A percentile compares a stretch with the other conserved stretches of the same genome.
Evolutionary conservation across 2,888 invertebrate species (phyloP).

Genomic region (Lithophane ornitopus): DNA sequence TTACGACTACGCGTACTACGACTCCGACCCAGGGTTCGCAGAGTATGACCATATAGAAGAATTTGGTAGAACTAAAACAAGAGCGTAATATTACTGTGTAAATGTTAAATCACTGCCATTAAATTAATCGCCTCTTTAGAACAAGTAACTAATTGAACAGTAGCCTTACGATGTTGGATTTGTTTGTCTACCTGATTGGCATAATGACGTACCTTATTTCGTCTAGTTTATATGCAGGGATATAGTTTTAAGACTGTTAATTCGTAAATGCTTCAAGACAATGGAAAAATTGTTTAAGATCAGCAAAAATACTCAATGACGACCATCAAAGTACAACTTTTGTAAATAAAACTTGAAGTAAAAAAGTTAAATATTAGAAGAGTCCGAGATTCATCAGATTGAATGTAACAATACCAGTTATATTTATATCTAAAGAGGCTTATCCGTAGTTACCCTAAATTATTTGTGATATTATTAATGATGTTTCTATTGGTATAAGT

Average conservation of each 20-base stretch:
- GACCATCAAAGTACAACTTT: conserved; percentile 60
- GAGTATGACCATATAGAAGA: conserved; percentile 92
- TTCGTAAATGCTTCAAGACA: conserved; percentile 5
- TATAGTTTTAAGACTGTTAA: conserved; percentile 39
- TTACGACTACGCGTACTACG: conserved; percentile 97
- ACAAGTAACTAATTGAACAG: conserved; percentile 43
- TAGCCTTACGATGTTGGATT: conserved; percentile 42
- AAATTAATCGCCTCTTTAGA: conserved; percentile 87
- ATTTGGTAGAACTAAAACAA: conserved; percentile 91
- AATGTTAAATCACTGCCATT: conserved; percentile 84
- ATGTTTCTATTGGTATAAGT: conserved; percentile 73
- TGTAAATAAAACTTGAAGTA: conserved; percentile 63
- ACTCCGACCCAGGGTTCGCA: conserved; percentile 91
- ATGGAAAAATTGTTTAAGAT: conserved; percentile 8
- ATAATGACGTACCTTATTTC: conserved; percentile 26
- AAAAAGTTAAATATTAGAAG: conserved; percentile 55
- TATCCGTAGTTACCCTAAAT: conserved; percentile 88
- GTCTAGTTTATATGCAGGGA: conserved; percentile 38
- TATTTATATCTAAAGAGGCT: conserved; percentile 80
- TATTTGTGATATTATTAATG: conserved; percentile 89
- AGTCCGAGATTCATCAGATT: conserved; percentile 44
- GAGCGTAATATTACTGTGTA: conserved; percentile 75
- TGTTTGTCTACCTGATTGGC: conserved; percentile 37
- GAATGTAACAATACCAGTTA: conserved; percentile 55
- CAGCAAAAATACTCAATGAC: conserved; percentile 26